Conservation (phyloP, 2,113 vertebrate genomes). For the Laterallus jamaicensis region DNA sequence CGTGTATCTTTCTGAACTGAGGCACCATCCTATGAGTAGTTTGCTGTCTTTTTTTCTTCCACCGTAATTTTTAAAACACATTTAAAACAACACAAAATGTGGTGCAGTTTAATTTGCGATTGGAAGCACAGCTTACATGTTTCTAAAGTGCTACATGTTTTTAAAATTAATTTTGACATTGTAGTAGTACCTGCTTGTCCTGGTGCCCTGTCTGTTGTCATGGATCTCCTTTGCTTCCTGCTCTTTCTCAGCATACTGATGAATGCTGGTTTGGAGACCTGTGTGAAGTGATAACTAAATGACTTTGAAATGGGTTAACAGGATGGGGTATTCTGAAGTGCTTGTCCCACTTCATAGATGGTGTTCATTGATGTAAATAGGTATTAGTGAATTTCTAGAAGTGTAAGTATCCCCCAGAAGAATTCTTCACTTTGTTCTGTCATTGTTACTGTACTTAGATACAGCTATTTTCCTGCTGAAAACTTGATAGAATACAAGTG, state of each 20-base stretch:
- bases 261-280: not conserved
- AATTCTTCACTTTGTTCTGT: not conserved
- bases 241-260: not conserved
- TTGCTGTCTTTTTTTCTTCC: not conserved
- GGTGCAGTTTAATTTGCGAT: not conserved
- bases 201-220: not conserved
- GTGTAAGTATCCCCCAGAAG: not conserved
- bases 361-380: not conserved
- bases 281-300: not conserved
- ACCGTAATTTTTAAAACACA: not conserved
- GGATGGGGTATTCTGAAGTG: not conserved
- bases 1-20: not conserved
- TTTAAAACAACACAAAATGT: not conserved
- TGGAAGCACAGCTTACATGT: not conserved
- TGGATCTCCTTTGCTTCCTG: not conserved
- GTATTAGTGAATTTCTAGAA: not conserved
- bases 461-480: constrained; percentile 96
- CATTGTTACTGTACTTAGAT: constrained; percentile 69
- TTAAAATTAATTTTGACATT: not conserved
- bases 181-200: not conserved
- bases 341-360: not conserved
- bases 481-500: constrained; percentile 98
- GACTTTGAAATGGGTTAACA: not conserved
- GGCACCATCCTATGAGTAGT: not conserved
- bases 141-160: not conserved